Evolutionary conservation across 2,113 vertebrate species (phyloP), one percentile per base, ranked within the genome.

Genomic region (Lutjanus erythropterus): DNA sequence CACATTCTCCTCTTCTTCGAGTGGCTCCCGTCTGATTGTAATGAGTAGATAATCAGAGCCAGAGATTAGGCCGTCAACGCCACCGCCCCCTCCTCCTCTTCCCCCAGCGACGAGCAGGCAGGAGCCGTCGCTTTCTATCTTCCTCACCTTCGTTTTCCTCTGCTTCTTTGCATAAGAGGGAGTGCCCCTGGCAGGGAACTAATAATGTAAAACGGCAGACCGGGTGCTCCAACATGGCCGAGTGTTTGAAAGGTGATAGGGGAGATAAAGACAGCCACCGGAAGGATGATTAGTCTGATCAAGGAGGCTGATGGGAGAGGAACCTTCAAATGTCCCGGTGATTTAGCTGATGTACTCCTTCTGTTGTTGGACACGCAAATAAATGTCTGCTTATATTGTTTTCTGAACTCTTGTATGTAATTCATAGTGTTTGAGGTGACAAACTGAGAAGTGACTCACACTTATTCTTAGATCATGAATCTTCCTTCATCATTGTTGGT

Each of bases 41-140:
- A 94, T 92, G 92, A 93, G 92, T 90, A 90, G 90, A 93, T 94
- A 94, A 94, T 94, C 94, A 94, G 89, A 88, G 87, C 44, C 88
- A 85, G 86, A 92, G 92, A 94, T 94, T 94, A 94, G 89, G 78
- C 80, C 81, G 83, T 94, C 92, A 92, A 86, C 80, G 56, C 84
- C 41, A 4, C 75, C 76, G 41, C 65, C 52, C 67, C 83, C 67
- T 49, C 74, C 80, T 55, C 78, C 78, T 73, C 60, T 71, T 56
- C 78, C 76, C 69, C 58, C 86, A 21, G 69, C n/a, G 14, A 74
- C 0, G n/a, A 87, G 84, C 82, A 92, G 58, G 71, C 82, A 89
- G 84, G 68, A 83, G 83, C 70, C 47, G 78, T 83, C 85, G 16
- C 71, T 81, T 88, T 76, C 88, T 9, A 85, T 92, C 86, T 77